Evolutionary conservation across 2,113 vertebrate genomes (phyloP), one percentile per base, ranked within the genome.

Genomic region (Apus apus): DNA sequence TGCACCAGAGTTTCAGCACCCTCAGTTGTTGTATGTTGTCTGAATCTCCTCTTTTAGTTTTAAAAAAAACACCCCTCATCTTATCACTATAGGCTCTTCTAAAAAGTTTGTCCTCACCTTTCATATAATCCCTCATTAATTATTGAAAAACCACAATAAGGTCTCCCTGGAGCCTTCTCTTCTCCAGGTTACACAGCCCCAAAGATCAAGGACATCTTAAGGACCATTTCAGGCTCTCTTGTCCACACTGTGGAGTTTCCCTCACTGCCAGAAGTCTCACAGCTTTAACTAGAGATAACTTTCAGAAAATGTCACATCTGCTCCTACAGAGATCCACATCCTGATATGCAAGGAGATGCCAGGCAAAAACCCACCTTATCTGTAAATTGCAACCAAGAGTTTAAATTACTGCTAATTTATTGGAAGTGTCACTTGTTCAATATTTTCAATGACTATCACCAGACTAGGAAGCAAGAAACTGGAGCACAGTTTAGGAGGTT

Each of bases 381-480:
- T 82, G 54, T 32, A 60, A 78, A 82, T 72, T 75, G 46, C 74
- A 30, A 45, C 25, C 21, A 10, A 70, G 51, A 32, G 34, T 32
- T 91, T 36, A 75, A 81, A 75, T 48, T 62, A 26, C 72, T 62
- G 62, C 38, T 91, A 61, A 94, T 70, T 82, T 81, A 85, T 62
- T 85, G 58, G 27, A 85, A 91, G 36, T 46, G 34, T 34, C 77
- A 61, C 67, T 90, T 38, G 53, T 74, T 61, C 56, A 48, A 46
- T 75, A 62, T 89, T 92, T 77, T 74, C 77, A n/a, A 3, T 27
- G 68, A 70, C 84, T 78, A 18, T 21, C 20, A 4, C 29, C 93
- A 84, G 71, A 12, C 48, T 79, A 64, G 85, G 66, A 82, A 82
- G 81, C 1, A 4, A 91, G 77, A 85, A 93, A 40, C 38, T 50